Base-by-base conservation (phyloP, 1,140 invertebrate species). In the Anastrepha obliqua region DNA sequence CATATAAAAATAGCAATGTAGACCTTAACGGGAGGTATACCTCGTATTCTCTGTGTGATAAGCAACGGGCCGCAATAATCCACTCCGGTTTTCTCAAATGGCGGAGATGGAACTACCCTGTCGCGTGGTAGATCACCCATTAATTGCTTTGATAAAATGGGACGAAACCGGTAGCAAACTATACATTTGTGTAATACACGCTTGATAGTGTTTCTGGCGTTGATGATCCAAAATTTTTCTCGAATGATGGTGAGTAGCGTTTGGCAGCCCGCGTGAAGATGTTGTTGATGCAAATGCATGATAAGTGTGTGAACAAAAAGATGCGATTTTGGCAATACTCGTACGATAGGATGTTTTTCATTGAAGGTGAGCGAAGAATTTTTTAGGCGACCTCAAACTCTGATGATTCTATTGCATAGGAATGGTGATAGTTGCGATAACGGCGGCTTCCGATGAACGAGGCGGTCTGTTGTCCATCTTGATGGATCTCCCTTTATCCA, bases 371-470 rank as follows among this genome's bases (percentile, higher is more conserved):
- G 42, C 42, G 87, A 20, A n/a, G 90, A 64, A 87, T 90, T 81
- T 87, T 88, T 62, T 59, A 92, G 78, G 20, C 90, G 86, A n/a
- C 90, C 90, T 9, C 90, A 90, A 39, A 92, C 91, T 39, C 90
- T 81, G 17, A 92, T 17, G 39, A 90, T 59, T 0, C 89, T 89
- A 20, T 81, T 29, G 81, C 91, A 89, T 6, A 91, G 15, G 60
- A 90, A 90, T 29, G 89, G 89, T 9, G 70, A 70, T 44, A 88
- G 29, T 7, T 62, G 60, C 15, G 60, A 11, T 13, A 62, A 62
- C 17, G 60, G 15, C 15, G 60, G 7, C 11, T 62, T 62, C 0
- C 60, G 60, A 11, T 8, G 15, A 13, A 6, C 5, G 8, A n/a
- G 8, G 60, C 15, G 9, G 15, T 2, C 15, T 6, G 51, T 58